Percentiles rank a stretch among this genome's conserved stretches.
Conservation (phyloP, 2,888 invertebrate species). For the Amblyteles armatorius region DNA sequence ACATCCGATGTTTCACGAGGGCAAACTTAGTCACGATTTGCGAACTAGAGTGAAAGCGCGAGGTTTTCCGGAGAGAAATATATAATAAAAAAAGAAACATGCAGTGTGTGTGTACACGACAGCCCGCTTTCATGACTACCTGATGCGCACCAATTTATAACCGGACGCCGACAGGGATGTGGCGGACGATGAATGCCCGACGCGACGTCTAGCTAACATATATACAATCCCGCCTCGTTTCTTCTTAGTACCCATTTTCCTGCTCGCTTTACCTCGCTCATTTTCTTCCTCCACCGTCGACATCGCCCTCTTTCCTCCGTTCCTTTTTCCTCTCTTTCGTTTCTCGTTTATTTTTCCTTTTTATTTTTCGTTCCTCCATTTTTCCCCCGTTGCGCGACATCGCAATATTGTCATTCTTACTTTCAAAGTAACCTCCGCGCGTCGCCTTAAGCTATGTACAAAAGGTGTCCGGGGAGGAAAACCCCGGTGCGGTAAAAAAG, state of each 20-base stretch:
- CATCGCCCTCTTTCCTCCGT: neutral
- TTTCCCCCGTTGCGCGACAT: constrained; percentile 43
- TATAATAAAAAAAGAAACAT: constrained; percentile 32
- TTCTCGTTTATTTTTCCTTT: constrained; percentile 24
- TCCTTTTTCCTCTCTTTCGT: constrained; percentile 1
- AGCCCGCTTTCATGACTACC: constrained; percentile 74
- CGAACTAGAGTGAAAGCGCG: constrained; percentile 48
- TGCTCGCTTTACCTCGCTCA: constrained; percentile 42
- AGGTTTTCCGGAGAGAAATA: constrained; percentile 37
- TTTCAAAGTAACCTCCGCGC: constrained; percentile 71
- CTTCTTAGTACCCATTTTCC: constrained; percentile 37
- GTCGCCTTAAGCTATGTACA: constrained; percentile 62
- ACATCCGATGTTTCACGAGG: constrained; percentile 45
- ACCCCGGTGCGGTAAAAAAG: constrained; percentile 3
- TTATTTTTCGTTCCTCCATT: constrained; percentile 43
- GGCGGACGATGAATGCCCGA: constrained; percentile 53
- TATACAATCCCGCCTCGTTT: constrained; percentile 35
- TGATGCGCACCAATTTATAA: constrained; percentile 75
- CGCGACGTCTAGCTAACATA: constrained; percentile 39
- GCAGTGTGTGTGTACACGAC: constrained; percentile 34
- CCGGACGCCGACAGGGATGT: constrained; percentile 37
- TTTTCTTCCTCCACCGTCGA: constrained; percentile 19
- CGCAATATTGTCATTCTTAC: constrained; percentile 75
- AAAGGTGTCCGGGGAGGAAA: constrained; percentile 44
- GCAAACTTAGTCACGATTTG: constrained; percentile 63